Conservation (phyloP, 2,888 invertebrate genomes). For the Drosophila mimica region DNA sequence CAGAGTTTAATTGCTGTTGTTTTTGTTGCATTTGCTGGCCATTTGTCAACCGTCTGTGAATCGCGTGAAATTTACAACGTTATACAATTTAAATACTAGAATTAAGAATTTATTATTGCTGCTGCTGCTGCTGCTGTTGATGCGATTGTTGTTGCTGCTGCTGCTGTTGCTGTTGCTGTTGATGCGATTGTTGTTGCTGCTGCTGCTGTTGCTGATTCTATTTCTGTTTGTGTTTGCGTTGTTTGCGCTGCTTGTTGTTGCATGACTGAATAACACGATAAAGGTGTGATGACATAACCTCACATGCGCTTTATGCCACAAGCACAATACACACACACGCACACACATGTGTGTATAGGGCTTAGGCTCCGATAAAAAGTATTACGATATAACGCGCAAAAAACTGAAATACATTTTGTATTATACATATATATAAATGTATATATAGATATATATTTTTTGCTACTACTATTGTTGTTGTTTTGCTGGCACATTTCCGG, state of each 20-base stretch:
- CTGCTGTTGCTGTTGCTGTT: conserved; percentile 30
- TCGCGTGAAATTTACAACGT: conserved; percentile 63
- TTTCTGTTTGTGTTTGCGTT: conserved; percentile 25
- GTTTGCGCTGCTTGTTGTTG: conserved; percentile 45
- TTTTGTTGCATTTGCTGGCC: conserved; percentile 32
- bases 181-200: conserved; percentile 18
- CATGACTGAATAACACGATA: conserved; percentile 60
- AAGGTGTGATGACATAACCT: conserved; percentile 60
- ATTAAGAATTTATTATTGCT: conserved; percentile 49
- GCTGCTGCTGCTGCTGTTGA: conserved; percentile 19
- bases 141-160: conserved; percentile 18
- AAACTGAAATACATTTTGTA: conserved; percentile 27
- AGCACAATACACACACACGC: not conserved
- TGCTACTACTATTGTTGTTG: conserved; percentile 14
- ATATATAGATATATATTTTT: not conserved
- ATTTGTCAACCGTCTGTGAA: conserved; percentile 54
- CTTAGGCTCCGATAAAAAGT: conserved; percentile 41
- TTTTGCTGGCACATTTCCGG: conserved; percentile 41
- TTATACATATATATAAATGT: conserved; percentile 1
- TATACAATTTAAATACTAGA: conserved; percentile 68
- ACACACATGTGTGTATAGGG: conserved; percentile 3
- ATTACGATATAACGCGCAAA: conserved; percentile 36
- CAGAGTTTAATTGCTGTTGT: conserved; percentile 18
- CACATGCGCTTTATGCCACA: conserved; percentile 40
- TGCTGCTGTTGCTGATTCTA: conserved; percentile 17